A percentile compares a stretch with the other conserved stretches of the same genome.
Conservation (phyloP, 1,140 invertebrate genomes). For the Dryas iulia region DNA sequence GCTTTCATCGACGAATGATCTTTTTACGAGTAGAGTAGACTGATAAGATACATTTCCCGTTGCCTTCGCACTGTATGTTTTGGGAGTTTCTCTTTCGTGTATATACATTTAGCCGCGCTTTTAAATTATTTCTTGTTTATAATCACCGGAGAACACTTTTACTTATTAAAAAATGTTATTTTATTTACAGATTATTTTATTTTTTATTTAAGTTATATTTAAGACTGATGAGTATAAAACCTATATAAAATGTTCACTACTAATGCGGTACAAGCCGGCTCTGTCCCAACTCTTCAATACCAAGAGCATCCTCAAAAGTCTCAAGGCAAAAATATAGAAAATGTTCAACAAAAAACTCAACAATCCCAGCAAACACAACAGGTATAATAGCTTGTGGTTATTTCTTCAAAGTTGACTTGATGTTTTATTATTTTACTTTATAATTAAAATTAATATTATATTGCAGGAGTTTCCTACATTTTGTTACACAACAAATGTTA, state of each 20-base stretch:
- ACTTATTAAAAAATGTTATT: conserved; percentile 8
- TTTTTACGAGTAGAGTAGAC: conserved; percentile 73
- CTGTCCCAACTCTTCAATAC: conserved; percentile 76
- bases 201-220: conserved; percentile 8
- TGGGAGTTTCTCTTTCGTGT: conserved; percentile 71
- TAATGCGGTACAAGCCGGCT: conserved; percentile 74
- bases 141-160: background rate
- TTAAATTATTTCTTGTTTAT: conserved; percentile 40
- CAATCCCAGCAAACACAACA: conserved; percentile 69
- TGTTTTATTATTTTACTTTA: background rate
- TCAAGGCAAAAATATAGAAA: conserved; percentile 77
- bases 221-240: conserved; percentile 29
- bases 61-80: conserved; percentile 78
- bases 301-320: conserved; percentile 78
- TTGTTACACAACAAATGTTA: conserved; percentile 85
- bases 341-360: conserved; percentile 75
- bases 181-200: conserved; percentile 22
- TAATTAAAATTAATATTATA: background rate
- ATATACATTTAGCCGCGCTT: conserved; percentile 66
- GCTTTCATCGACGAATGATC: conserved; percentile 72
- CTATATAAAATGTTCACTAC: conserved; percentile 71
- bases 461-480: conserved; percentile 84
- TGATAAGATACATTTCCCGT: conserved; percentile 79
- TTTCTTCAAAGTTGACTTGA: too few species aligned
- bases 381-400: conserved; percentile 34